Evolutionary conservation across 2,113 vertebrate species (phyloP).

Genomic region (Apistogramma diplotaenia): DNA sequence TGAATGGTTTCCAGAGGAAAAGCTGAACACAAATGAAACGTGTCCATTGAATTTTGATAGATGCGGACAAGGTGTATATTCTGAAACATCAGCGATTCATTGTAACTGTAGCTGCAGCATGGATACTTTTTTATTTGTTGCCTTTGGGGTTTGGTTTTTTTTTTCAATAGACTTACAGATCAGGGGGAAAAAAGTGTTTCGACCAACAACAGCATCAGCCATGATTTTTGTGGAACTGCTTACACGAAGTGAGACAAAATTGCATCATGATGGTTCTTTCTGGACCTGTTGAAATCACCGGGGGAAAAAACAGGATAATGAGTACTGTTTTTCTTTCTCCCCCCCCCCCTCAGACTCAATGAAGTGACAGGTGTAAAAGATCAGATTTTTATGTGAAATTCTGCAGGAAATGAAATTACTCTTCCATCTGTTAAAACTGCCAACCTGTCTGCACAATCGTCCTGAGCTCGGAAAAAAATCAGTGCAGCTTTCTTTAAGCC

Average conservation of each 20-base stretch:
- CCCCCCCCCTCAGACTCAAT: neutral
- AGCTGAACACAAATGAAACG: neutral
- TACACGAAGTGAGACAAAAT: neutral
- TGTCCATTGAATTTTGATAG: neutral
- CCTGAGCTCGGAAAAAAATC: neutral
- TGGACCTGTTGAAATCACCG: neutral
- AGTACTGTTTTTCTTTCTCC: neutral
- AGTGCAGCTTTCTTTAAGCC: neutral
- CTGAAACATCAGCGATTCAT: neutral
- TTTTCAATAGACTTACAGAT: neutral
- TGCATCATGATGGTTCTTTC: slow-evolving; percentile 1
- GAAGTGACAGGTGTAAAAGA: neutral
- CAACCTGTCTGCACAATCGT: neutral
- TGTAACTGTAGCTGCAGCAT: neutral
- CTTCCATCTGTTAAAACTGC: neutral
- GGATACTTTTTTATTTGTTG: no score
- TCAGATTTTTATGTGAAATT: neutral
- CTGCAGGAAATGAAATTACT: neutral
- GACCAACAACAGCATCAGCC: neutral
- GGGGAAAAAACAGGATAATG: neutral
- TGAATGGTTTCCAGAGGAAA: neutral
- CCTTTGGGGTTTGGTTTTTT: no score
- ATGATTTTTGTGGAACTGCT: neutral
- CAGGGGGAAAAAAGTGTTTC: neutral
- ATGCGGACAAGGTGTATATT: neutral